Percentiles rank a stretch among this genome's conserved stretches.
Conservation (phyloP, 2,797 vertebrate species). For the Emys orbicularis region DNA sequence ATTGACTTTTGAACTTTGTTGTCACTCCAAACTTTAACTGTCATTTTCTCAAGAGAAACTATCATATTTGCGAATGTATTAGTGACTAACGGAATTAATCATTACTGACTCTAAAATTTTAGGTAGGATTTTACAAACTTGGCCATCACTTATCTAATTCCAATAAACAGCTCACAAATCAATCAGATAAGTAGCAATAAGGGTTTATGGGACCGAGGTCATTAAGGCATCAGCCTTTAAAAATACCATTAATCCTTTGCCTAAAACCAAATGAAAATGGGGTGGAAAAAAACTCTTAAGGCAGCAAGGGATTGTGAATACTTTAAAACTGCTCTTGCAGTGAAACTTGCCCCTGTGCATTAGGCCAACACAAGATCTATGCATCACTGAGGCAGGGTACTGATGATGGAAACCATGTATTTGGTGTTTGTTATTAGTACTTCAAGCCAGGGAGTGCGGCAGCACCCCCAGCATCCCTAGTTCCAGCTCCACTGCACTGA, state of each 20-base stretch:
- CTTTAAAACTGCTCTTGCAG: not conserved
- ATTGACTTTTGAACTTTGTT: not conserved
- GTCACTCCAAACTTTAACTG: not conserved
- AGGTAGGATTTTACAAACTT: constrained; percentile 68
- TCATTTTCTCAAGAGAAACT: not conserved
- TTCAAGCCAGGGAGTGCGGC: too few species aligned
- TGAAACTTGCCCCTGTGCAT: not conserved
- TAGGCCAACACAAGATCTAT: not conserved
- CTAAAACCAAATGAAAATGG: not conserved
- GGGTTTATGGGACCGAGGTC: not conserved
- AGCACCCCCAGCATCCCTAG: too few species aligned
- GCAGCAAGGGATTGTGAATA: not conserved
- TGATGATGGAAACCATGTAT: too few species aligned
- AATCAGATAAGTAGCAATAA: constrained; percentile 66
- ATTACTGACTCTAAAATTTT: constrained; percentile 61
- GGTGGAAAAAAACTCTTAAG: not conserved
- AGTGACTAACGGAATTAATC: constrained; percentile 38
- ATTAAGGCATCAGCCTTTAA: not conserved
- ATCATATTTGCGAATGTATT: constrained; percentile 27
- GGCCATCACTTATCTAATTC: constrained; percentile 62
- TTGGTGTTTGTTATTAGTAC: too few species aligned
- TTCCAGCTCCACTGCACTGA: not conserved
- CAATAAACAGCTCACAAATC: constrained; percentile 58
- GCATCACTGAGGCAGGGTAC: not conserved
- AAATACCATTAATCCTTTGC: not conserved